These are phyloP conservation scores for Rhinogobius similis DNA, from an alignment of 2,113 vertebrate genomes.

Conservation along the genomic window DNA sequence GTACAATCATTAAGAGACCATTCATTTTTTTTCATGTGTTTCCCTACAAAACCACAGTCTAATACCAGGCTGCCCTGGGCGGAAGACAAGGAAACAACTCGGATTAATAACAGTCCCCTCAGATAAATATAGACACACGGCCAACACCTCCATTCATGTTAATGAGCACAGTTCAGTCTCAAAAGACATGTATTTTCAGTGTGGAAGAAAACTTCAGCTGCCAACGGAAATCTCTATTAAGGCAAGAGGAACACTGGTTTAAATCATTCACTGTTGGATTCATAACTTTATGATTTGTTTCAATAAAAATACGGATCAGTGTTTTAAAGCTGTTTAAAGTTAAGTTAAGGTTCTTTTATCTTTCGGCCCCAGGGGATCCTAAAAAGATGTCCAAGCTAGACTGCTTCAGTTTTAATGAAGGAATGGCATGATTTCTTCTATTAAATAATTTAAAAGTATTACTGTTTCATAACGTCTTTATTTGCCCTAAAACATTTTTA, in stretches of 20 bases:
- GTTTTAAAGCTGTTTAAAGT: not conserved
- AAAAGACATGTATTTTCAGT: constrained; percentile 36
- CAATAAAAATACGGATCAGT: not conserved
- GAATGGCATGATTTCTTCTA: not conserved
- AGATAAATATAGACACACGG: constrained; percentile 35
- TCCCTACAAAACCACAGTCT: constrained; percentile 18
- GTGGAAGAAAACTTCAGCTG: constrained; percentile 50
- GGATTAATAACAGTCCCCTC: constrained; percentile 30
- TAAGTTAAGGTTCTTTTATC: not conserved
- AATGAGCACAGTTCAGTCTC: constrained; percentile 50
- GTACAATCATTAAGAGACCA: constrained; percentile 19
- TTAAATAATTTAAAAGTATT: not conserved
- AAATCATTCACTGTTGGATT: not conserved
- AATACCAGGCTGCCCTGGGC: constrained; percentile 23
- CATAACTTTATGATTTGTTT: not conserved
- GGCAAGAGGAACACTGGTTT: constrained; percentile 21
- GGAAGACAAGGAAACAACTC: constrained; percentile 45
- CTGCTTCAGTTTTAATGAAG: not conserved
- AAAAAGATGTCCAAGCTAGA: not conserved
- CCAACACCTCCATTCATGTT: constrained; percentile 39
- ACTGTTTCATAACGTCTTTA: not conserved
- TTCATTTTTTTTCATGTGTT: constrained; percentile 37
- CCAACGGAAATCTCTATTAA: constrained; percentile 57
- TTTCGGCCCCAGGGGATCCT: too few relatives aligned
- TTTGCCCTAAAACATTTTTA: not conserved